Percentiles rank a stretch among this genome's conserved stretches.
Evolutionary conservation across 30 jellyfish, hydroid and myxozoan genomes (phyloP).

Genomic region (Phacellophora camtschatica): DNA sequence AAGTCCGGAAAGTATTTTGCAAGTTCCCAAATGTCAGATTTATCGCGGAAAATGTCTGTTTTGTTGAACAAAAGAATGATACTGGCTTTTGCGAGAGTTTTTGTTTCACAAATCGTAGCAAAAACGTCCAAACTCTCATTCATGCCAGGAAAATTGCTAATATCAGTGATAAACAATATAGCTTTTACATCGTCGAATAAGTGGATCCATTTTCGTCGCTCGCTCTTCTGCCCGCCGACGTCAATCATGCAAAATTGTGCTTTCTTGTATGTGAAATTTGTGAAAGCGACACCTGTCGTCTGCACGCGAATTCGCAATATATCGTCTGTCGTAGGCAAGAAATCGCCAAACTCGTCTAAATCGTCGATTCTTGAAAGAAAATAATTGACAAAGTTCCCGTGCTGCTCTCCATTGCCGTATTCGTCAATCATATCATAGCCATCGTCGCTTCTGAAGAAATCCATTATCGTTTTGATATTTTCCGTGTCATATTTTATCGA

Average conservation of each 20-base stretch:
- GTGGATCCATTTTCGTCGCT: slow-evolving; percentile 65
- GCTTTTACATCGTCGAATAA: slow-evolving; percentile 64
- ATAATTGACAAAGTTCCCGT: slow-evolving; percentile 1
- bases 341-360: background rate
- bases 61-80: slow-evolving; percentile 51
- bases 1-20: slow-evolving; percentile 35
- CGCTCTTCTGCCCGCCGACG: slow-evolving; percentile 66
- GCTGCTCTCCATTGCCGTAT: slow-evolving; percentile 10
- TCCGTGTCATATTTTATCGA: background rate
- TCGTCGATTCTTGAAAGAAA: slow-evolving; percentile 7
- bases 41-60: slow-evolving; percentile 42
- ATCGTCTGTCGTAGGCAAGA: slow-evolving; percentile 44
- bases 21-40: background rate
- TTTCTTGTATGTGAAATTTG: slow-evolving; percentile 19
- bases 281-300: slow-evolving; percentile 55
- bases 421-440: slow-evolving; percentile 11
- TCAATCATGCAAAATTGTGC: slow-evolving; percentile 53
- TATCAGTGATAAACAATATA: slow-evolving; percentile 46
- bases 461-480: background rate
- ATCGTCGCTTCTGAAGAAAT: background rate
- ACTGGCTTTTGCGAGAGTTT: slow-evolving; percentile 14
- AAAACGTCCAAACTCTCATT: slow-evolving; percentile 47
- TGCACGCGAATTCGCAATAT: slow-evolving; percentile 40
- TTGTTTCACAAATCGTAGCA: slow-evolving; percentile 27
- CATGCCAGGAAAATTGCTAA: slow-evolving; percentile 30